Conservation (phyloP, 2,797 vertebrate genomes). For the Eupleurogrammus muticus region DNA sequence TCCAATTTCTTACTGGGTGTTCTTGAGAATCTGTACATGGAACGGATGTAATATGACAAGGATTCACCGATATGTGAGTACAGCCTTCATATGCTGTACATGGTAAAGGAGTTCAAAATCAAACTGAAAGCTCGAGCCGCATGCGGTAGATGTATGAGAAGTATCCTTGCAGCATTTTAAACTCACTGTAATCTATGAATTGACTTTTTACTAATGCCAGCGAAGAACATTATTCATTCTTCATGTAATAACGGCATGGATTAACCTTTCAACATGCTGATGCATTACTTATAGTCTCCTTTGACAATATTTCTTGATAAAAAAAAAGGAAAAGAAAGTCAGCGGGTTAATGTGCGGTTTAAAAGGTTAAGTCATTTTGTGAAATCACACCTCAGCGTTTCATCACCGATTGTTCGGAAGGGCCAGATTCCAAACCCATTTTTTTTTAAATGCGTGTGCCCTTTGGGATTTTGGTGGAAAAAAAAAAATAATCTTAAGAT, state of each 20-base stretch:
- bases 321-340: no score
- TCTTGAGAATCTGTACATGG: slow-evolving; percentile 49
- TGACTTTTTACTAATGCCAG: slow-evolving; percentile 29
- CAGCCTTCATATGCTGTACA: slow-evolving; percentile 61
- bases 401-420: background rate
- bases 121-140: slow-evolving; percentile 36
- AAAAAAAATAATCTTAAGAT: slow-evolving; percentile 21
- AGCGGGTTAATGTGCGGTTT: slow-evolving; percentile 11
- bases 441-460: background rate
- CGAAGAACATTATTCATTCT: slow-evolving; percentile 33
- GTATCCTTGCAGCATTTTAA: slow-evolving; percentile 36
- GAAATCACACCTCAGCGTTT: background rate
- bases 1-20: slow-evolving; percentile 45
- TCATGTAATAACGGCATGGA: slow-evolving; percentile 35
- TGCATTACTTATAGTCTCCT: slow-evolving; percentile 5
- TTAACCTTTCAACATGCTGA: slow-evolving; percentile 30
- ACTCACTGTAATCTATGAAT: slow-evolving; percentile 36
- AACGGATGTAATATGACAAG: slow-evolving; percentile 68
- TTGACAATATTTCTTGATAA: slow-evolving; percentile 13
- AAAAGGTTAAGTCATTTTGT: background rate
- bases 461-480: background rate
- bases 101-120: slow-evolving; percentile 64
- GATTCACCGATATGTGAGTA: slow-evolving; percentile 50
- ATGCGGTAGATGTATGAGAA: slow-evolving; percentile 40
- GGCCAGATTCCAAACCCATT: background rate